These are phyloP conservation scores for Columba janthina DNA, from an alignment of 2,113 vertebrate species.

Conservation along the genomic window DNA sequence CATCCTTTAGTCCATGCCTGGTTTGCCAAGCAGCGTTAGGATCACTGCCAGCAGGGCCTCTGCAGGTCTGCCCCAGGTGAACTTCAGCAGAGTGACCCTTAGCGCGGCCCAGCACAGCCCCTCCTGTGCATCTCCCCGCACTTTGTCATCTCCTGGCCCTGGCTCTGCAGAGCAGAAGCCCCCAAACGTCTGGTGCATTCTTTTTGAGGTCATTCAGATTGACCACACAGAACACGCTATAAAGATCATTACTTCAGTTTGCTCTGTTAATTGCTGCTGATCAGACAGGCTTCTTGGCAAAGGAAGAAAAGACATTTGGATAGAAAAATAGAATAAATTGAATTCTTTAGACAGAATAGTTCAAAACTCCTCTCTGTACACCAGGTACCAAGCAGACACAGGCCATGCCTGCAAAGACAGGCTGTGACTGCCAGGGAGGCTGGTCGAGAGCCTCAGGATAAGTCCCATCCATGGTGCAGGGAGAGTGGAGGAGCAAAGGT, in stretches of 20 bases:
- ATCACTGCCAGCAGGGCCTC: neutral
- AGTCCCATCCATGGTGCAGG: neutral
- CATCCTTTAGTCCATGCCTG: too few relatives aligned
- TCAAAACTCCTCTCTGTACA: neutral
- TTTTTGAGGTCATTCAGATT: neutral
- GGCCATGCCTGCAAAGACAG: neutral
- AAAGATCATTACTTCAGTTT: neutral
- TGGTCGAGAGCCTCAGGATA: neutral
- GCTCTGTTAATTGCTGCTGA: conserved; percentile 27
- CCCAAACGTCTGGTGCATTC: neutral
- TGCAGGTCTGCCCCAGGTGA: neutral
- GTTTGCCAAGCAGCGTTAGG: rapidly evolving
- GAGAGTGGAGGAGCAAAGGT: neutral
- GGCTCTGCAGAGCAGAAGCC: neutral
- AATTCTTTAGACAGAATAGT: neutral
- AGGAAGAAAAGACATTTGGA: neutral
- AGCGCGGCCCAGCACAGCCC: neutral
- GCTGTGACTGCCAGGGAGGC: neutral
- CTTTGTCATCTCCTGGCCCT: neutral
- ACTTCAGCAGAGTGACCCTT: neutral
- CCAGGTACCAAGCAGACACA: neutral
- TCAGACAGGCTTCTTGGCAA: neutral
- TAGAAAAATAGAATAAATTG: neutral
- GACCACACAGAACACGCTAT: neutral
- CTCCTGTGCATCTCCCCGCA: too few relatives aligned